Conservation (phyloP, 2,888 invertebrate genomes). For the Caenorhabditis auriculariae region DNA sequence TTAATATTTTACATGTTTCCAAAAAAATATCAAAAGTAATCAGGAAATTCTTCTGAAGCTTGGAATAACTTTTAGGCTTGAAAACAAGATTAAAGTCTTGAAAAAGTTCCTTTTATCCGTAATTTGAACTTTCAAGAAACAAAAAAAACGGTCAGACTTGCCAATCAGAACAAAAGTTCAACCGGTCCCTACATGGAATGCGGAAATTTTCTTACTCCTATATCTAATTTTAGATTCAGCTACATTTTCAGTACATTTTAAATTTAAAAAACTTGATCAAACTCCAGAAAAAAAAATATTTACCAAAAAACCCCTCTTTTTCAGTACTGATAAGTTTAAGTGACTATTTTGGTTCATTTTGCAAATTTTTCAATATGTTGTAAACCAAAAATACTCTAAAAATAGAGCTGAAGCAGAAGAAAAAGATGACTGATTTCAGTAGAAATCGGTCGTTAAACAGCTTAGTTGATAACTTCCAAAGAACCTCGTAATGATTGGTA, state of each 20-base stretch:
- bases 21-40: background rate
- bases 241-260: no score
- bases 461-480: no score
- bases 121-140: background rate
- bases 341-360: no score
- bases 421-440: background rate
- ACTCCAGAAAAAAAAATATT: no score
- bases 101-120: background rate
- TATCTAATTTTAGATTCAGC: no score
- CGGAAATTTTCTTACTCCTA: background rate
- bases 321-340: no score
- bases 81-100: background rate
- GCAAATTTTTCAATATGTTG: no score
- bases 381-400: background rate
- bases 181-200: background rate
- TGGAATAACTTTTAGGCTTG: background rate
- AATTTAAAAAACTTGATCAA: no score
- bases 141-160: background rate
- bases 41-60: background rate
- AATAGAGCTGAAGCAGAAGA: background rate
- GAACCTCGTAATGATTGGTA: conserved; percentile 21
- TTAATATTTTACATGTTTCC: conserved; percentile 18
- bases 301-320: no score
- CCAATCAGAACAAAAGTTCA: background rate
- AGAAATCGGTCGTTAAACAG: no score